These are phyloP conservation scores for Porites lobata DNA, from an alignment of 92 coral and sea anemone species.

Conservation along the genomic window DNA sequence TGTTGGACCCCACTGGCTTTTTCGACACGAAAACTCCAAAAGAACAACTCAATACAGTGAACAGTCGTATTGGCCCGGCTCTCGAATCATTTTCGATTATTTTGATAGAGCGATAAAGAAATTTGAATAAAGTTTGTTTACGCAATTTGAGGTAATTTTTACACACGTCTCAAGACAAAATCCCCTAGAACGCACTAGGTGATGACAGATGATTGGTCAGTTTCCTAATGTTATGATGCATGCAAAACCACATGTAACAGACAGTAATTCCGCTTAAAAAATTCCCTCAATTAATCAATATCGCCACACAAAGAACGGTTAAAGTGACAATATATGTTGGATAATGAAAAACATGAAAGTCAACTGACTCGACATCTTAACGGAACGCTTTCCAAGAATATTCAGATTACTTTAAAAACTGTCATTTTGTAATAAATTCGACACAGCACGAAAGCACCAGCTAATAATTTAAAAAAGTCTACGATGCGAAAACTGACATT, in stretches of 20 bases:
- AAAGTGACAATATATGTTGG: not conserved
- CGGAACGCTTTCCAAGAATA: not conserved
- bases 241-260: constrained; percentile 19
- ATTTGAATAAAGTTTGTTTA: constrained; percentile 4
- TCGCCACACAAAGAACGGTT: not conserved
- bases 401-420: not conserved
- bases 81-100: not conserved
- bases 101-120: constrained; percentile 4
- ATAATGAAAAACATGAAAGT: not conserved
- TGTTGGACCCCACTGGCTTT: constrained; percentile 27
- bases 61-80: constrained; percentile 27
- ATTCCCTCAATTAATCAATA: constrained; percentile 17
- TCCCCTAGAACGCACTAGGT: not conserved
- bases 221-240: constrained; percentile 6
- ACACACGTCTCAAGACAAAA: not conserved
- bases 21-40: constrained; percentile 24
- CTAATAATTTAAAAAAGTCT: not conserved
- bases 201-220: constrained; percentile 19
- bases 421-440: constrained; percentile 1
- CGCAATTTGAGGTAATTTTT: constrained; percentile 12
- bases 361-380: not conserved
- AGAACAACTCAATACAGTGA: not conserved
- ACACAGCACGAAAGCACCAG: constrained; percentile 1
- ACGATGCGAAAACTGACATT: constrained; percentile 3
- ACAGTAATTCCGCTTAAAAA: not conserved